phyloP scores from a whole-genome alignment of 1,140 invertebrate genomes.

The Lepidotrigona ventralis region DNA sequence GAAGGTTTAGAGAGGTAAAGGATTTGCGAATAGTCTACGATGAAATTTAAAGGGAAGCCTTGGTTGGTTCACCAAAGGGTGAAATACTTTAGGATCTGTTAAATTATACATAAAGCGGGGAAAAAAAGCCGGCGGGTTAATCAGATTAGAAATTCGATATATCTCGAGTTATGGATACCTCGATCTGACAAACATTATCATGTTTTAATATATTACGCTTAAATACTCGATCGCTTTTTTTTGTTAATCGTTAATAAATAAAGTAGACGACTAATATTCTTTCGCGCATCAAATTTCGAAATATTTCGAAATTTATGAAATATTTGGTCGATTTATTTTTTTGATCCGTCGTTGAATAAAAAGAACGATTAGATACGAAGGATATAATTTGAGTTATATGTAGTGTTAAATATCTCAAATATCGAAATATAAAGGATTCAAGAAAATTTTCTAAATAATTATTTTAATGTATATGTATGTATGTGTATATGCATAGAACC shows the following conservation, averaged over 20 bases:
- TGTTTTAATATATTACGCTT: background rate
- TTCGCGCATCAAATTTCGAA: background rate
- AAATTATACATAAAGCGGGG: conserved; percentile 32
- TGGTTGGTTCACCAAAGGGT: background rate
- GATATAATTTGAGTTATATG: too few relatives aligned
- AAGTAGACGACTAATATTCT: background rate
- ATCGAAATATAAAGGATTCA: background rate
- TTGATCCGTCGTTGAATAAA: background rate
- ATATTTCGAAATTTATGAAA: background rate
- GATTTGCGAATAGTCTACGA: conserved; percentile 24
- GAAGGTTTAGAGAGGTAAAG: background rate
- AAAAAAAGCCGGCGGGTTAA: background rate
- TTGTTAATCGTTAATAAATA: background rate
- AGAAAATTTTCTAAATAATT: background rate
- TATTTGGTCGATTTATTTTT: background rate
- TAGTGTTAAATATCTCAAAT: too few relatives aligned
- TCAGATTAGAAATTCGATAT: background rate
- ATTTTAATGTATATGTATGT: background rate
- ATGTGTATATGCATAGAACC: too few relatives aligned
- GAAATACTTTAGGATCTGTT: conserved; percentile 14
- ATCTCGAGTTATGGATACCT: background rate
- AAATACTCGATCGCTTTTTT: background rate
- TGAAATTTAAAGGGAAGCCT: conserved; percentile 28
- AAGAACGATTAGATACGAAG: too few relatives aligned
- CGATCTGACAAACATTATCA: background rate